Evolutionary conservation across 2,888 invertebrate species (phyloP), one percentile per base, ranked within the genome.

Genomic region (Sesia apiformis): DNA sequence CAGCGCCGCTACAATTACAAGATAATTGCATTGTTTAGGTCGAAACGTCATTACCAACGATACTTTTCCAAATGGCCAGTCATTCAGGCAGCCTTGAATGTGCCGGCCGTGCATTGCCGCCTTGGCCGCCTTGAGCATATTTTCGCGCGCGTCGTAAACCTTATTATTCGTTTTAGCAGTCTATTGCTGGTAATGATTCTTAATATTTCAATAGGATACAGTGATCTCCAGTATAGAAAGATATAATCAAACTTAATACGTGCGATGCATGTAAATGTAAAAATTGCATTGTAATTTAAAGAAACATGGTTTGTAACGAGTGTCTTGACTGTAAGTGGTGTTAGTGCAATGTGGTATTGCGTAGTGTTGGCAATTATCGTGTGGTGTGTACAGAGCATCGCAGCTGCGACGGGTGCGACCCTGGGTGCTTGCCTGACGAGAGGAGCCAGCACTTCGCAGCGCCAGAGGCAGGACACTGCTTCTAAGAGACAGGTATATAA

Each of bases 391-490:
- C 67, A 88, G 89, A 89, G 89, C 70, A 86, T 89, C 78, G 89
- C 89, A 65, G 89, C 89, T 84, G 89, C 89, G 62, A 88, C 89
- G 88, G 88, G 89, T 76, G 86, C 88, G 78, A 88, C 87, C 66
- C 84, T 90, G 90, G 90, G 90, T 72, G 90, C 89, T 82, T 88
- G 90, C 81, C 71, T 90, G 84, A 86, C 90, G 83, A 78, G 87
- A 74, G 91, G 91, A 79, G 90, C 90, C 72, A 80, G 79, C 73
- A 80, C 87, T 79, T 85, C 91, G 67, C 90, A 91, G 74, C 91
- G 91, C 69, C 90, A 91, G 80, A 88, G 91, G 72, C 91, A 84
- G 72, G 88, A 88, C 59, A 77, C 84, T 72, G 71, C 81, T 66
- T 75, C 88, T 57, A 90, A 90, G 68, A 79, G 89, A 89, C 90